phyloP scores from a whole-genome alignment of 2,113 vertebrate species.

The Zootoca vivipara region DNA sequence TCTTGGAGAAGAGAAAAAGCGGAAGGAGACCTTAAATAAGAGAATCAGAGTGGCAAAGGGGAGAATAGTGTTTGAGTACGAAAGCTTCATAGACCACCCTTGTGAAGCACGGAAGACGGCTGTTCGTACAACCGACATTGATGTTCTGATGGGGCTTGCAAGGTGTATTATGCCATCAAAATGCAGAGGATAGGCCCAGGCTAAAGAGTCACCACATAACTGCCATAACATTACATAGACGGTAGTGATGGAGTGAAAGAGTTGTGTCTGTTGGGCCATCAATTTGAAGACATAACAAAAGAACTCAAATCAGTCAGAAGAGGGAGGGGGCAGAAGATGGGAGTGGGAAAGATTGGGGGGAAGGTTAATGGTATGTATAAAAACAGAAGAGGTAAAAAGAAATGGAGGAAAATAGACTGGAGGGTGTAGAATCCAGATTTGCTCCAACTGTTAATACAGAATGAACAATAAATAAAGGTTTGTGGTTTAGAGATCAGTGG shows the following conservation, averaged over 20 bases:
- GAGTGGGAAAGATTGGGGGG: neutral
- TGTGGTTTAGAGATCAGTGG: neutral
- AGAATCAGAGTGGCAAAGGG: conserved; percentile 71
- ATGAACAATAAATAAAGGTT: neutral
- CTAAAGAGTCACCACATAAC: conserved; percentile 29
- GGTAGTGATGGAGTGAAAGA: neutral
- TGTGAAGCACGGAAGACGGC: conserved; percentile 31
- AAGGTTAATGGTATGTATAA: neutral
- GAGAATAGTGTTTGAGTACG: conserved; percentile 75
- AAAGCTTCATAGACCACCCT: conserved; percentile 72
- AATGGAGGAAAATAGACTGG: neutral
- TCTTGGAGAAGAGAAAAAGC: conserved; percentile 67
- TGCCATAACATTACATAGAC: conserved; percentile 8
- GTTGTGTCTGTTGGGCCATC: rapidly evolving
- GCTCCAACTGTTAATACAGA: neutral
- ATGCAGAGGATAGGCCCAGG: conserved; percentile 63
- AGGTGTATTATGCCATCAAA: conserved; percentile 64
- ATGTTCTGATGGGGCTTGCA: conserved; percentile 46
- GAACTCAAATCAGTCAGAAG: neutral
- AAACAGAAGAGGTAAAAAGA: conserved; percentile 9
- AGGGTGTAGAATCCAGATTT: conserved; percentile 10
- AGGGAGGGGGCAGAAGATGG: neutral
- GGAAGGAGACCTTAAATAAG: conserved; percentile 64
- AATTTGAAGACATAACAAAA: conserved; percentile 8
- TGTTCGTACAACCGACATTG: conserved; percentile 22